These are phyloP conservation scores for Leucophenga montana DNA, from an alignment of 2,888 invertebrate genomes.

Conservation along the genomic window DNA sequence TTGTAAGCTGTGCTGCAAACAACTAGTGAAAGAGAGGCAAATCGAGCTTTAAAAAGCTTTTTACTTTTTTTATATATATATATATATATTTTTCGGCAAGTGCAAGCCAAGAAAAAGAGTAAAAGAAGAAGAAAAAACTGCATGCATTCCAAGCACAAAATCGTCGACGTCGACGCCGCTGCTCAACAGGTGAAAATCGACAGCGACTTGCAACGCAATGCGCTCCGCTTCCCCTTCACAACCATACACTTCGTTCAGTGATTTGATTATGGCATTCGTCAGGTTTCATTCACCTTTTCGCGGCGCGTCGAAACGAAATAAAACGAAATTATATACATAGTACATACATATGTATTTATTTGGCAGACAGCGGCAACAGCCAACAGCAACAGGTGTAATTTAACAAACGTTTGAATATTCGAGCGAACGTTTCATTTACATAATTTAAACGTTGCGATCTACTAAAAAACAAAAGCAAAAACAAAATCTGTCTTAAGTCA, in stretches of 20 bases:
- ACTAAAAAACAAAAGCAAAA: background rate
- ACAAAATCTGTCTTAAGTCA: background rate
- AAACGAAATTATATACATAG: too few species aligned
- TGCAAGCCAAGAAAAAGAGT: background rate
- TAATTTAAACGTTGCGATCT: too few species aligned
- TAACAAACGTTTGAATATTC: slow-evolving; percentile 20
- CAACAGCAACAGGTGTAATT: too few species aligned
- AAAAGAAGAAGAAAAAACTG: background rate
- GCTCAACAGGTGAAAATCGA: slow-evolving; percentile 54
- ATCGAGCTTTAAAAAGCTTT: slow-evolving; percentile 47
- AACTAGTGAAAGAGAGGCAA: slow-evolving; percentile 1
- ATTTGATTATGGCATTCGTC: slow-evolving; percentile 57
- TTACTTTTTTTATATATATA: slow-evolving; percentile 35
- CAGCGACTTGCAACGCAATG: slow-evolving; percentile 31
- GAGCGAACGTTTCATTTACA: background rate
- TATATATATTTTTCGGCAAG: too few species aligned
- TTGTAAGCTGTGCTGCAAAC: background rate
- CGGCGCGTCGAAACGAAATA: background rate
- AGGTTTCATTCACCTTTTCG: slow-evolving; percentile 67
- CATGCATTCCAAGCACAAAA: background rate
- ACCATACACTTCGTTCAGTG: slow-evolving; percentile 20
- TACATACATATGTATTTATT: too few species aligned
- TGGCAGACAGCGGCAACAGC: too few species aligned
- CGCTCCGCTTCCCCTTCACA: slow-evolving; percentile 47
- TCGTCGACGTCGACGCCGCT: slow-evolving; percentile 48